phyloP scores from a whole-genome alignment of 2,797 vertebrate species.

The Limosa lapponica region DNA sequence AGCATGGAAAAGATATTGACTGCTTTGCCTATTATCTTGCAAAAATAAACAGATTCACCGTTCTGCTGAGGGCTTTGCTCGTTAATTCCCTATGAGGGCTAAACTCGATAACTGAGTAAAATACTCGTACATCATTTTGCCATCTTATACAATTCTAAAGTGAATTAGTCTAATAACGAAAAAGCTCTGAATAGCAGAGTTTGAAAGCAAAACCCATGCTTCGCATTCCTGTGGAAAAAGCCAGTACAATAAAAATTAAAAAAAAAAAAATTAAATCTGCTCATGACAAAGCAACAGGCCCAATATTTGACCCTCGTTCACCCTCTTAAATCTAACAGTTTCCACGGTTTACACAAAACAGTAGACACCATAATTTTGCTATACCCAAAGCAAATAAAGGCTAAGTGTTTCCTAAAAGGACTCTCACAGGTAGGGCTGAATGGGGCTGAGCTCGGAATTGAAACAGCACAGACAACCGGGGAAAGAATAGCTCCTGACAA shows the following conservation, averaged over 20 bases:
- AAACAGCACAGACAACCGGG: background rate
- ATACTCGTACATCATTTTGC: background rate
- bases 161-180: background rate
- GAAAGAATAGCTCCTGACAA: background rate
- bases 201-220: background rate
- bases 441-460: background rate
- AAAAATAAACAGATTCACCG: background rate
- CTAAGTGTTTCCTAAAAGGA: background rate
- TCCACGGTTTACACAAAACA: background rate
- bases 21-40: background rate
- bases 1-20: constrained; percentile 2
- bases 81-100: constrained; percentile 2
- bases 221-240: background rate
- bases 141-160: background rate
- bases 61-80: background rate
- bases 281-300: background rate
- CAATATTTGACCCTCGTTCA: background rate
- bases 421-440: background rate
- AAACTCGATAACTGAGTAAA: background rate
- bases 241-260: background rate
- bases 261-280: background rate
- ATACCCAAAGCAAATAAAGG: background rate
- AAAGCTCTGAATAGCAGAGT: background rate
- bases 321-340: background rate
- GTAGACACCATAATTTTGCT: background rate